A percentile compares a stretch with the other conserved stretches of the same genome.
Conservation (phyloP, 2,113 vertebrate species). For the Gobiocypris rarus region DNA sequence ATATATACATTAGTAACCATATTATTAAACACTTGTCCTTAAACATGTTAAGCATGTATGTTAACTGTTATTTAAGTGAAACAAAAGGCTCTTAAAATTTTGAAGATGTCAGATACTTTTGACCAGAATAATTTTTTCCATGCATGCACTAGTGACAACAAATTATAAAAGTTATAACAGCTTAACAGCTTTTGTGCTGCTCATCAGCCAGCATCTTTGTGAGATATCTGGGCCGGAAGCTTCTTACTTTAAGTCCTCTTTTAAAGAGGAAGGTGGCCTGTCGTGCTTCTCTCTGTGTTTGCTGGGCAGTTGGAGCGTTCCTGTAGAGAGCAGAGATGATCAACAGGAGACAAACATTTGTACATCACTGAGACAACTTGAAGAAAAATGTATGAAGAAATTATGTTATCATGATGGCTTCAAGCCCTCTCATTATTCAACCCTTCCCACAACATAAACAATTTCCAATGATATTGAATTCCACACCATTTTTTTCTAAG, state of each 20-base stretch:
- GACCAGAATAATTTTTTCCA: neutral
- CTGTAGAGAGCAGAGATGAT: constrained; percentile 56
- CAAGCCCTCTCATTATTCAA: no score
- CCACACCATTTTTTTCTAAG: no score
- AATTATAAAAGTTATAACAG: neutral
- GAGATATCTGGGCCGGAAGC: neutral
- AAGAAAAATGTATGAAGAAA: no score
- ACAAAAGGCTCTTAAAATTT: neutral
- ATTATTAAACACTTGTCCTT: neutral
- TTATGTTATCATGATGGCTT: no score
- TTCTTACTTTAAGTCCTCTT: constrained; percentile 89
- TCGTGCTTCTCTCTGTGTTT: constrained; percentile 85
- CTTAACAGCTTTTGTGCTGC: neutral
- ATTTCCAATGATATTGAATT: neutral
- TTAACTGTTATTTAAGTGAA: neutral
- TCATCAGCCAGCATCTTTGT: neutral
- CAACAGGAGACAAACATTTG: neutral
- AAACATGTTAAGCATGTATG: neutral
- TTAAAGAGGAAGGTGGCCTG: constrained; percentile 93
- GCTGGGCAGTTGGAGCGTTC: constrained; percentile 62
- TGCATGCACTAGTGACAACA: neutral
- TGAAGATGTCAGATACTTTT: neutral
- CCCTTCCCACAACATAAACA: no score
- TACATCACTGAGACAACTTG: neutral
- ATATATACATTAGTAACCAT: neutral